Conservation (phyloP, 2,113 vertebrate genomes). For the Poecile atricapillus region DNA sequence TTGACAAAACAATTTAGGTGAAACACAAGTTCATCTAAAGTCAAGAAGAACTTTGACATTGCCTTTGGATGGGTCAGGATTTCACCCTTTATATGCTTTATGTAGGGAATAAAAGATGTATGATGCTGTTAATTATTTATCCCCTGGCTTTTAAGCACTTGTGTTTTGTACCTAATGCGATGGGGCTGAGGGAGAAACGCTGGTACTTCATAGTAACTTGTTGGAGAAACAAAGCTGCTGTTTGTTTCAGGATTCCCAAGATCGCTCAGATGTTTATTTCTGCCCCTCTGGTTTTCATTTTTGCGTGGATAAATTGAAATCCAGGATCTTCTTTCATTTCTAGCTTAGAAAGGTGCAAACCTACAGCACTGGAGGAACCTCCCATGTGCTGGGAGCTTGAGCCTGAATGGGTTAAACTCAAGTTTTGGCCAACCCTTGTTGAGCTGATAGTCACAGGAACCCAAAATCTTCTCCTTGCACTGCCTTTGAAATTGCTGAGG, state of each 20-base stretch:
- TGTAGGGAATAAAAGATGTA: slow-evolving; percentile 19
- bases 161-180: not conserved
- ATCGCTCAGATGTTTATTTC: not conserved
- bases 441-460: not conserved
- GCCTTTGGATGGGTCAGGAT: not conserved
- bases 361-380: not conserved
- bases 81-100: not conserved
- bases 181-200: not conserved
- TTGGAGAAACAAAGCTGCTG: slow-evolving; percentile 9
- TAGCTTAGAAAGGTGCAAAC: not conserved
- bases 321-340: not conserved
- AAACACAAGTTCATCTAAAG: not conserved
- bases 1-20: not conserved
- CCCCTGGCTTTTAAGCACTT: slow-evolving; percentile 31
- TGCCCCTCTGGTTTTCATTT: not conserved
- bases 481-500: not conserved
- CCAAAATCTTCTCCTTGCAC: not conserved
- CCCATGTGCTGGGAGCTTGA: not conserved
- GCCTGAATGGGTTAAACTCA: not conserved
- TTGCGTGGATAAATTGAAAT: not conserved
- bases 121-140: slow-evolving; percentile 56
- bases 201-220: not conserved
- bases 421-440: not conserved
- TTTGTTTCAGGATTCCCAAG: not conserved
- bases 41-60: not conserved